Evolutionary conservation across 2,113 vertebrate species (phyloP).

Genomic region (Lota lota): DNA sequence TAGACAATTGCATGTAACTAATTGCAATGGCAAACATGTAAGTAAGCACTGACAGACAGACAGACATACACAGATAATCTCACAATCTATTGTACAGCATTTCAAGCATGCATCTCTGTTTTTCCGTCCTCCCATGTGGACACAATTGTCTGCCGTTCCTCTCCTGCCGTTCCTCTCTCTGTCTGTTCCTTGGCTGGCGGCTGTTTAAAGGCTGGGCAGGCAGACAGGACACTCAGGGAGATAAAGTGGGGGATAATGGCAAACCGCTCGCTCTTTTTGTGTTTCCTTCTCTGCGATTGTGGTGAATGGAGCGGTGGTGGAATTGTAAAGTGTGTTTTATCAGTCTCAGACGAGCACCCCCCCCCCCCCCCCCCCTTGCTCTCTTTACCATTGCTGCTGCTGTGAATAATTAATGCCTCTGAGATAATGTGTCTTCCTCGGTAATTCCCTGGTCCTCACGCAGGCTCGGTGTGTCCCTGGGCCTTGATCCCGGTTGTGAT

Average conservation of each 20-base stretch:
- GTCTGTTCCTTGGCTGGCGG: too few relatives aligned
- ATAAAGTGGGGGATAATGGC: conserved; percentile 56
- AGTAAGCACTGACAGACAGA: too few relatives aligned
- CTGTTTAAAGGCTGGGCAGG: not conserved
- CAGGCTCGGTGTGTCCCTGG: conserved; percentile 29
- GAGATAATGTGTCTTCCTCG: conserved; percentile 35
- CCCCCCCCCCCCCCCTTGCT: not conserved
- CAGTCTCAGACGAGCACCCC: conserved; percentile 44
- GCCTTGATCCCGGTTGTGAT: not conserved
- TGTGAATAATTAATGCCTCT: conserved; percentile 68
- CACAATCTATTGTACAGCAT: too few relatives aligned
- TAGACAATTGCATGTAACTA: too few relatives aligned
- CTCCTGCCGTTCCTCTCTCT: too few relatives aligned
- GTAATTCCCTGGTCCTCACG: conserved; percentile 40
- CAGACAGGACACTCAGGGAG: conserved; percentile 24
- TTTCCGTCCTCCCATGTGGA: too few relatives aligned
- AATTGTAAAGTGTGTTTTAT: conserved; percentile 67
- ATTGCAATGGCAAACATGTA: too few relatives aligned
- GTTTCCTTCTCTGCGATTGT: conserved; percentile 42
- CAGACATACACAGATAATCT: too few relatives aligned
- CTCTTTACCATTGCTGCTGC: not conserved
- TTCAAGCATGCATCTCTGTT: too few relatives aligned
- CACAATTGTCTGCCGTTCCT: too few relatives aligned
- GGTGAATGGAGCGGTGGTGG: conserved; percentile 21
- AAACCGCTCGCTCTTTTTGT: conserved; percentile 17